Evolutionary conservation across 2,888 invertebrate genomes (phyloP).

Genomic region (Clusia tigrina): DNA sequence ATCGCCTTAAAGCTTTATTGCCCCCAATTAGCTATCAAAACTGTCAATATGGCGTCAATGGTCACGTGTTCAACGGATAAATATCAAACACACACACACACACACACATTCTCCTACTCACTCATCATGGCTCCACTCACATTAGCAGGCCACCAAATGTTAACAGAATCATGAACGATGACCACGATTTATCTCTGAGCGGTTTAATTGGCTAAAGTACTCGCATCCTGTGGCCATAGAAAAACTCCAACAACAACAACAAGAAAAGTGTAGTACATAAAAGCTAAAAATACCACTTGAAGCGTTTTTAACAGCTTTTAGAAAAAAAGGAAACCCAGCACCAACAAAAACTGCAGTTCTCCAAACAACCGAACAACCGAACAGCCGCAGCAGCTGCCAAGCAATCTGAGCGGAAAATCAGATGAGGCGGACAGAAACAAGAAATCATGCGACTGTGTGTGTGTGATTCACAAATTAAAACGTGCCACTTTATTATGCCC

Average conservation of each 20-base stretch:
- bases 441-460: neutral
- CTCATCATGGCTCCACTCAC: too few species aligned
- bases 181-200: too few species aligned
- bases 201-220: neutral
- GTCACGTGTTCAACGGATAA: slow-evolving; percentile 1
- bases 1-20: neutral
- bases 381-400: neutral
- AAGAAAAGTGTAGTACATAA: too few species aligned
- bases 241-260: too few species aligned
- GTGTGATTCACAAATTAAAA: slow-evolving; percentile 6
- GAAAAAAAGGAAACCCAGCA: neutral
- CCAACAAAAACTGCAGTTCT: neutral
- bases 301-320: neutral
- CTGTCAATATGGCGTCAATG: neutral
- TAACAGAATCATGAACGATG: too few species aligned
- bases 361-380: neutral
- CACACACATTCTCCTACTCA: neutral
- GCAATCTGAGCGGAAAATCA: neutral
- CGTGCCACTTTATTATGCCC: too few species aligned
- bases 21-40: neutral
- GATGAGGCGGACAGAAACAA: neutral
- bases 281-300: neutral
- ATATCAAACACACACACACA: neutral
- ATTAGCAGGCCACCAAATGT: too few species aligned
- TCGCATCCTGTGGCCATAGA: neutral